Evolutionary conservation across 2,888 invertebrate genomes (phyloP), one percentile per base, ranked within the genome.

Genomic region (Drosophila rellima): DNA sequence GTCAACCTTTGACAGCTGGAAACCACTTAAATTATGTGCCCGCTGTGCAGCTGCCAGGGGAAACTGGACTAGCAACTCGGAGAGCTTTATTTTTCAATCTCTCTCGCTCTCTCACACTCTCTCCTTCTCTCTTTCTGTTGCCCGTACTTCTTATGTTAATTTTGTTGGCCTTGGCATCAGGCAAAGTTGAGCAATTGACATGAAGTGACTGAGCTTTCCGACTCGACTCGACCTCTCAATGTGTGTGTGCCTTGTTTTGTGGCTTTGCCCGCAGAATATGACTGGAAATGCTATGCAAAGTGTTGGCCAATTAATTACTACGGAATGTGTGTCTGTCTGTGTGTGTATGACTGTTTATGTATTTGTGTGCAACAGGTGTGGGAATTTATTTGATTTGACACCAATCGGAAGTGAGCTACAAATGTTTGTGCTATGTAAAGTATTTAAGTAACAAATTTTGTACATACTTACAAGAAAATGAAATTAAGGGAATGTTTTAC

Each of bases 1-100:
- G 55, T 69, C 59, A 73, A 84, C 82, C 86, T 88, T 85, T 88
- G 90, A 85, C 88, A 89, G 88, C 86, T 84, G 89, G 88, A 84
- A 89, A 89, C 85, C 83, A 87, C 88, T 89, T 86, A 88, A 83
- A 83, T 83, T 86, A 83, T 89, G 72, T 77, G 65, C 89, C 82
- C 64, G 89, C 89, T 83, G 82, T 74, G 82, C 67, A 45, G 67
- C 40, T 67, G 54, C 62, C 65, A 57, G 35, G 42, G 11, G 44
- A 33, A 56, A 68, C 74, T 79, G 70, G 70, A 64, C 80, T 51
- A 55, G 39, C 45, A 61, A 48, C 70, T 64, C 15, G n/a, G 2
- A 52, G 52, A 54, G 40, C 51, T 47, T 26, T 33, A 17, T 40
- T 33, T 52, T 8, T 33, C 3, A 11, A 3, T 20, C 23, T 31